phyloP scores from a whole-genome alignment of 2,113 vertebrate species.

The Malurus melanocephalus region DNA sequence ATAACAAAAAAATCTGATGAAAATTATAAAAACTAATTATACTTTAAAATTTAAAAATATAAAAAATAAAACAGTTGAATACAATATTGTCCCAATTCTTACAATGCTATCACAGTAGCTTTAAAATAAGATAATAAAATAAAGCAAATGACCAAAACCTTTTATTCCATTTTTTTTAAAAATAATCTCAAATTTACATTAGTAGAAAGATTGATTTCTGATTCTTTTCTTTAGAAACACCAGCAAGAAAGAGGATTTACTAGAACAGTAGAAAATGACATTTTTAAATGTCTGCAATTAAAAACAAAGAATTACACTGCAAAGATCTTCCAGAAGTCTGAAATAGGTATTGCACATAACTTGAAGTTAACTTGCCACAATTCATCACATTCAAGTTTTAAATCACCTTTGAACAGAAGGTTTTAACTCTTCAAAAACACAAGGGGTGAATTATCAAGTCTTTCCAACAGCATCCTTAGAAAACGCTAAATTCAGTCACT shows the following conservation, averaged over 20 bases:
- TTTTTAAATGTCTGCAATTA: conserved; percentile 99
- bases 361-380: conserved; percentile 99
- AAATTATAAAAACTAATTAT: conserved; percentile 99
- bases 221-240: conserved; percentile 94
- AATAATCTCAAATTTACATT: conserved; percentile 99
- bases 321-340: conserved; percentile 97
- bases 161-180: conserved; percentile 97
- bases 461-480: conserved; percentile 94
- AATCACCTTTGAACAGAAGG: conserved; percentile 96
- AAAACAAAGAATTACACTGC: conserved; percentile 99
- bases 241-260: conserved; percentile 94
- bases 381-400: conserved; percentile 99
- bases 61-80: conserved; percentile 99
- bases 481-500: conserved; percentile 91
- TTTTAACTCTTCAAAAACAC: conserved; percentile 92
- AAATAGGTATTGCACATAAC: conserved; percentile 99
- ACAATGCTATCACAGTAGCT: conserved; percentile 99
- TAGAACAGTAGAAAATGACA: conserved; percentile 99
- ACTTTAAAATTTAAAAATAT: conserved; percentile 99
- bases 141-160: conserved; percentile 98
- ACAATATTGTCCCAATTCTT: conserved; percentile 98
- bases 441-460: conserved; percentile 93
- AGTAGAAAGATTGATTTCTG: conserved; percentile 99
- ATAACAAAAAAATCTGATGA: conserved; percentile 99
- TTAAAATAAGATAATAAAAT: conserved; percentile 99